Base-by-base conservation (phyloP, 2,888 invertebrate genomes). In the Orthosia gracilis region DNA sequence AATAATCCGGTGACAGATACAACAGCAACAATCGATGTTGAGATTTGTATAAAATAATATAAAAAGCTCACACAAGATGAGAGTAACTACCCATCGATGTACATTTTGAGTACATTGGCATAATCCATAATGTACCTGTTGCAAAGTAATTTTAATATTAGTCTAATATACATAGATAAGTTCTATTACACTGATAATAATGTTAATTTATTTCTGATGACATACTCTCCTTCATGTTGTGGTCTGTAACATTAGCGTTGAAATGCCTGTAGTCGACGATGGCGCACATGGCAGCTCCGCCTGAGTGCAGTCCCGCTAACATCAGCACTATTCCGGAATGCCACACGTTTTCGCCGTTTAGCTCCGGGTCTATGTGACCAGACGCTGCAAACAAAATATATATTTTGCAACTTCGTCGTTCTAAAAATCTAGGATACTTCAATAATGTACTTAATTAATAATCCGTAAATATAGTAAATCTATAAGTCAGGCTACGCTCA, bases 31-130 rank as follows among this genome's bases (percentile, higher is more conserved):
- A 40, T 26, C 17, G 2, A 61, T 21, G 40, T 13, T 40, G 40
- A 40, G 13, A 21, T 45, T 59, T 45, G 3, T 1, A 18, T 57
- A n/a, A n/a, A n/a, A n/a, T 11, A 57, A n/a, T 7, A 9, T 63
- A 69, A 89, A 11, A 55, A 68, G 89, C 95, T 94, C 88, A 96
- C 96, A 90, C 65, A 23, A 94, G 82, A 89, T 95, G 96, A 1
- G 94, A 92, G 86, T 95, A 91, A 54, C 84, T 84, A 71, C 91
- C 91, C 54, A 90, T 75, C 3, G 93, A 88, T 26, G 92, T 89
- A 85, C 96, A 96, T 86, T 92, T 94, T 1, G 96, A 95, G 87
- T 94, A 95, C 92, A 96, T 91, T 3, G 96, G 96, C 80, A 96
- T 89, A 80, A 94, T 88, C 96, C 96, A 96, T 71, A 95, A 79